phyloP scores from a whole-genome alignment of 2,797 vertebrate genomes.

The Streptopelia turtur region DNA sequence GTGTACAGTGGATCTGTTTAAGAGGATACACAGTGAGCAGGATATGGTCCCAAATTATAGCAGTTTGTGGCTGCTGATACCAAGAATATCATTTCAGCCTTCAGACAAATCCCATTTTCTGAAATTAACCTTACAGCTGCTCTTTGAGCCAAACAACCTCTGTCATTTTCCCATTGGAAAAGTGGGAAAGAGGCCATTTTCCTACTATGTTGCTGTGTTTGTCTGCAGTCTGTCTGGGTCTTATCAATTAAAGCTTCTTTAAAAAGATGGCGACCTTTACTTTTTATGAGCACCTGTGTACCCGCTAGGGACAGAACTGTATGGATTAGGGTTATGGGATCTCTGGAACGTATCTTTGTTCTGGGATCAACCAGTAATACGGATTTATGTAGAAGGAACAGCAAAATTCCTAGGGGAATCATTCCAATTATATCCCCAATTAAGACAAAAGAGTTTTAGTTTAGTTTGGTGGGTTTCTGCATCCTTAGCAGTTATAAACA shows the following conservation, averaged over 20 bases:
- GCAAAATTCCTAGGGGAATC: constrained; percentile 48
- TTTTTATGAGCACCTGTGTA: constrained; percentile 69
- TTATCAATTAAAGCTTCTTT: constrained; percentile 64
- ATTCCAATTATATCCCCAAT: constrained; percentile 58
- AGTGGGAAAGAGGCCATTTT: background rate
- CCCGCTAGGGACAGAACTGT: constrained; percentile 1
- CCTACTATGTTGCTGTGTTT: background rate
- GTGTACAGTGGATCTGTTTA: background rate
- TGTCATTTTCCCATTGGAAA: constrained; percentile 11
- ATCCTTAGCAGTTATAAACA: constrained; percentile 27
- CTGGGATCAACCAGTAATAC: constrained; percentile 59
- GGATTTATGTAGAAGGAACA: constrained; percentile 55
- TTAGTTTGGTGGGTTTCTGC: constrained; percentile 47
- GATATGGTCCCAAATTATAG: background rate
- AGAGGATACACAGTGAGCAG: background rate
- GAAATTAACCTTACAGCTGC: constrained; percentile 23
- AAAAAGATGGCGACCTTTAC: constrained; percentile 30
- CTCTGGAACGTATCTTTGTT: constrained; percentile 57
- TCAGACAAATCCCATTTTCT: constrained; percentile 3
- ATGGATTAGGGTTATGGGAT: constrained; percentile 64
- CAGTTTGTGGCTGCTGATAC: background rate
- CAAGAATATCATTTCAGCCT: background rate
- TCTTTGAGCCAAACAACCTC: constrained; percentile 34
- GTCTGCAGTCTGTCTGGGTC: constrained; percentile 5
- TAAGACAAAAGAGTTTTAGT: constrained; percentile 38